A percentile compares a stretch with the other conserved stretches of the same genome.
Evolutionary conservation across 1,140 invertebrate species (phyloP).

Genomic region (Aphis craccivora): DNA sequence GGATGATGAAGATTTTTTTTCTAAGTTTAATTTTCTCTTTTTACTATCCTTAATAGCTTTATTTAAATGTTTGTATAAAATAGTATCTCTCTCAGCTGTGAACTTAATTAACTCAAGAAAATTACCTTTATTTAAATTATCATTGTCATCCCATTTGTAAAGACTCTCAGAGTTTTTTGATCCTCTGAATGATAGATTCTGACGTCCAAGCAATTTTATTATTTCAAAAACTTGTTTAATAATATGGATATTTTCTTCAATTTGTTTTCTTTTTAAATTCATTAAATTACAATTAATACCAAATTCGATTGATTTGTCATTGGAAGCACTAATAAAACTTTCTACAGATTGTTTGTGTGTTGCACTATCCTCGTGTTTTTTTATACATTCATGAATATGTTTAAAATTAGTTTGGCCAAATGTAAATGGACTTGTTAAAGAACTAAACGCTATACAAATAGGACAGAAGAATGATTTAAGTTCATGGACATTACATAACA

Average conservation of each 20-base stretch:
- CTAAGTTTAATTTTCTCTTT: slow-evolving; percentile 20
- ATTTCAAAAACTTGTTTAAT: slow-evolving; percentile 16
- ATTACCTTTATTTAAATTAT: slow-evolving; percentile 27
- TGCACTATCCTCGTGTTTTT: background rate
- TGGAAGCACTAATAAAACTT: background rate
- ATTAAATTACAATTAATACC: background rate
- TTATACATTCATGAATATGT: slow-evolving; percentile 21
- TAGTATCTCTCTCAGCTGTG: slow-evolving; percentile 33
- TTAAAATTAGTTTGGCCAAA: background rate
- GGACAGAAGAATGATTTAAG: background rate
- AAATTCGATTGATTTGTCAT: background rate
- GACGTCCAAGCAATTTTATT: background rate
- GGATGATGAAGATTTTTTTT: slow-evolving; percentile 8
- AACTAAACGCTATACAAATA: background rate
- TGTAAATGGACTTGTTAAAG: background rate
- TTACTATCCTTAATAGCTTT: background rate
- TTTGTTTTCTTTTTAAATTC: background rate
- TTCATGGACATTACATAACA: no score
- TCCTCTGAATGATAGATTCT: background rate
- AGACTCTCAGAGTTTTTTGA: slow-evolving; percentile 17
- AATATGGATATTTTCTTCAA: background rate
- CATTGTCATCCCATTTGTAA: slow-evolving; percentile 21
- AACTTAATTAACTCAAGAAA: slow-evolving; percentile 40
- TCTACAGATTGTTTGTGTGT: background rate
- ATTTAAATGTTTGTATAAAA: slow-evolving; percentile 27